Conservation (phyloP, 2,888 invertebrate genomes). For the Hypolimnas misippus region DNA sequence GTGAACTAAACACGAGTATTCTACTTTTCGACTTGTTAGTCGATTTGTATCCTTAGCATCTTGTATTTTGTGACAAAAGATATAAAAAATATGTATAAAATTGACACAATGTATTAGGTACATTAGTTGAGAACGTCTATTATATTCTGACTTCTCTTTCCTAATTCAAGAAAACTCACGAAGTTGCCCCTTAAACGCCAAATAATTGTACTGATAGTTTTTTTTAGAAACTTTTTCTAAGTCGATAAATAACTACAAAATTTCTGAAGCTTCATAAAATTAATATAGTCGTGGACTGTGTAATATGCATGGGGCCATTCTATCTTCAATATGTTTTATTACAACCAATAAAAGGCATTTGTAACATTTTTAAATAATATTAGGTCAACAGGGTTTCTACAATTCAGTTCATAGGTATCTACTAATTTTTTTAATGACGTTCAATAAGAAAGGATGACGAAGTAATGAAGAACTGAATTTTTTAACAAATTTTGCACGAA, state of each 20-base stretch:
- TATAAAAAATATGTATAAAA: background rate
- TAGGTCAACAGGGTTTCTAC: conserved; percentile 74
- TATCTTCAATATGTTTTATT: conserved; percentile 34
- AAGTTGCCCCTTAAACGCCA: conserved; percentile 48
- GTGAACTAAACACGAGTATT: background rate
- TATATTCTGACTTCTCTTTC: background rate
- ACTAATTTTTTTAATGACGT: conserved; percentile 34
- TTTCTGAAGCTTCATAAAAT: conserved; percentile 32
- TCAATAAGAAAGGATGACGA: conserved; percentile 19
- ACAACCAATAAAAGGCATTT: conserved; percentile 43
- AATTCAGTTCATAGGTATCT: conserved; percentile 51
- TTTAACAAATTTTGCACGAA: conserved; percentile 27
- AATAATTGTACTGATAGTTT: conserved; percentile 47
- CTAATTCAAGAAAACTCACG: conserved; percentile 12
- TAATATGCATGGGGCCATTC: conserved; percentile 42
- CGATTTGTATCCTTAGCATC: background rate
- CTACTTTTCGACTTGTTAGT: background rate
- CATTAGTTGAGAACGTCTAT: background rate
- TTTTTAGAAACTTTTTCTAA: conserved; percentile 44
- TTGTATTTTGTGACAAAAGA: background rate
- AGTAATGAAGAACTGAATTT: conserved; percentile 41
- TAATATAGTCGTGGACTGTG: conserved; percentile 17
- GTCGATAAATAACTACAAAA: conserved; percentile 29
- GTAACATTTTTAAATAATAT: conserved; percentile 43
- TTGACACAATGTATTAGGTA: background rate